Percentiles rank a stretch among this genome's conserved stretches.
phyloP scores from a whole-genome alignment of 2,113 vertebrate genomes.

The Ammodytes dubius region DNA sequence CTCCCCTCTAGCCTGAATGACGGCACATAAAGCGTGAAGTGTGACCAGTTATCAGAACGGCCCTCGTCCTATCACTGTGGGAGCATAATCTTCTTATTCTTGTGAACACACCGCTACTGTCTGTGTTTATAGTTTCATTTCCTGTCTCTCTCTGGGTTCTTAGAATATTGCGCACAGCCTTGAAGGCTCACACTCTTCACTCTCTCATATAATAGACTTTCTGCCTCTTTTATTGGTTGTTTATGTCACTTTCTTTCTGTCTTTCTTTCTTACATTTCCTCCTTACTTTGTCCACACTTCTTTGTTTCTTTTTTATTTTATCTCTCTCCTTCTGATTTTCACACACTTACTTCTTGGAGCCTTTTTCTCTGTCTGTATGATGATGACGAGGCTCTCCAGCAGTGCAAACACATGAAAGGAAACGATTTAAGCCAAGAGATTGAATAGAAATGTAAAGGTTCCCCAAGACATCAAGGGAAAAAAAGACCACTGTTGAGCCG shows the following conservation, averaged over 20 bases:
- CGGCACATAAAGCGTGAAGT: slow-evolving; percentile 30
- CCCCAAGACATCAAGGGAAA: background rate
- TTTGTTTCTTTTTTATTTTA: background rate
- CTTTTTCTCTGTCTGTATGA: slow-evolving; percentile 1
- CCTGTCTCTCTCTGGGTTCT: slow-evolving; percentile 23
- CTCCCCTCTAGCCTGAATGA: slow-evolving; percentile 8
- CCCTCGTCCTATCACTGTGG: slow-evolving; percentile 35
- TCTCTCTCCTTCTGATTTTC: background rate
- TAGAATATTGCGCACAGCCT: slow-evolving; percentile 15
- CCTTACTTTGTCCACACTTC: background rate
- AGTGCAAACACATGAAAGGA: background rate
- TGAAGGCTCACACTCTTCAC: slow-evolving; percentile 9
- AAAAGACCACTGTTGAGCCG: background rate
- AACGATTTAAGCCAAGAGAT: background rate
- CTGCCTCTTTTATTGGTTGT: slow-evolving; percentile 7
- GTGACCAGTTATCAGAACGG: slow-evolving; percentile 60
- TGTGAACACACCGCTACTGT: slow-evolving; percentile 25
- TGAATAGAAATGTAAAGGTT: slow-evolving; percentile 9
- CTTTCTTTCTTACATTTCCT: background rate
- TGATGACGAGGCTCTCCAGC: background rate
- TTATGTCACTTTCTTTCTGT: slow-evolving; percentile 5
- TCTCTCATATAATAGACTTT: slow-evolving; percentile 13
- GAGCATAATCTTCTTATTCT: slow-evolving; percentile 53
- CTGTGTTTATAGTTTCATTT: slow-evolving; percentile 34
- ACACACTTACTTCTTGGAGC: background rate